Conservation (phyloP, 2,888 invertebrate genomes). For the Taphrorychus bicolor region DNA sequence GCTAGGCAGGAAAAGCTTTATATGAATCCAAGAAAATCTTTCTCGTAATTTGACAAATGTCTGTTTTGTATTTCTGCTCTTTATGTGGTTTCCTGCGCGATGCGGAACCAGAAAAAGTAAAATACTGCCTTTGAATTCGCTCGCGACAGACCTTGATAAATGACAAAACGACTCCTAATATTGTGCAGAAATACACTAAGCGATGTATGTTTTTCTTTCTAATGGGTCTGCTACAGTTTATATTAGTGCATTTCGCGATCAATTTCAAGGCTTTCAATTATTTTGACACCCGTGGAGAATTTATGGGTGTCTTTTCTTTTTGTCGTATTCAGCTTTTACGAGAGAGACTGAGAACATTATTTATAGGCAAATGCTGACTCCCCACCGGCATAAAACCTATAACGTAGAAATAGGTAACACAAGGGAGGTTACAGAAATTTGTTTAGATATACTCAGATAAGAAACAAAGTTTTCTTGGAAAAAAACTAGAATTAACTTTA, state of each 20-base stretch:
- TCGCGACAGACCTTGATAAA: constrained; percentile 22
- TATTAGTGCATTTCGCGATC: constrained; percentile 1
- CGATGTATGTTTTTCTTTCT: constrained; percentile 13
- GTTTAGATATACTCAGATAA: no score
- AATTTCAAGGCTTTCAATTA: background rate
- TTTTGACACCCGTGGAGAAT: background rate
- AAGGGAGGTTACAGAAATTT: no score
- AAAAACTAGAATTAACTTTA: no score
- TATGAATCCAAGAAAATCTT: constrained; percentile 37
- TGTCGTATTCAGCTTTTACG: no score
- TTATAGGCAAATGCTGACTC: no score
- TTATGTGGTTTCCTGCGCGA: constrained; percentile 25
- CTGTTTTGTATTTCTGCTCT: constrained; percentile 32
- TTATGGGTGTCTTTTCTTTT: background rate
- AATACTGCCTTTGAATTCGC: constrained; percentile 21
- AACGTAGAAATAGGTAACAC: no score
- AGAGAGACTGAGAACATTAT: no score
- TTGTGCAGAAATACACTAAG: constrained; percentile 10
- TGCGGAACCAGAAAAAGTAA: constrained; percentile 17
- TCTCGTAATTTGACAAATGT: constrained; percentile 40
- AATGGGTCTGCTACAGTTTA: constrained; percentile 7
- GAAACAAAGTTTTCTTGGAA: no score
- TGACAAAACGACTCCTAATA: constrained; percentile 12
- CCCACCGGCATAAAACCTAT: no score
- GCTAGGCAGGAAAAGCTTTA: constrained; percentile 33